Evolutionary conservation across 1,140 invertebrate species (phyloP).

Genomic region (Caenorhabditis brenneri): DNA sequence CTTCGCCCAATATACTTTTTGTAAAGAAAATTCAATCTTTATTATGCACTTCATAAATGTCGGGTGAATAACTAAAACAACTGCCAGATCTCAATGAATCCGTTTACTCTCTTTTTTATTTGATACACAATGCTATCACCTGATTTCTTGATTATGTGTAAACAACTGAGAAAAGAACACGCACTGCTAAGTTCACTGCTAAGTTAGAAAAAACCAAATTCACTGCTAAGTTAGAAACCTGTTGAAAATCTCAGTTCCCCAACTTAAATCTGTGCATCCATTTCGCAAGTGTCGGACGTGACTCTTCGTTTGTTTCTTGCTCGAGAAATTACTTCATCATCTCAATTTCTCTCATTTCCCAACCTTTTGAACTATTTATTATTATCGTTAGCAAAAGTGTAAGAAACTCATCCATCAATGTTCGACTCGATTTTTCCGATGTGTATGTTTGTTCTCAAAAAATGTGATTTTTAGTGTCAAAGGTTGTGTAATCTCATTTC

Average conservation of each 20-base stretch:
- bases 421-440: background rate
- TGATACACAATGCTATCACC: background rate
- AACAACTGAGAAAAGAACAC: slow-evolving; percentile 27
- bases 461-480: background rate
- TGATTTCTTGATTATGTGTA: slow-evolving; percentile 26
- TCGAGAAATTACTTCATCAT: too few species aligned
- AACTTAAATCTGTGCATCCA: too few species aligned
- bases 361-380: too few species aligned
- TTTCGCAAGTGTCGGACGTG: too few species aligned
- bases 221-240: background rate
- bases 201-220: background rate
- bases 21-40: too few species aligned
- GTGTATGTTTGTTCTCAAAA: background rate
- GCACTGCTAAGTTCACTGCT: background rate
- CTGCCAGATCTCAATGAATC: too few species aligned
- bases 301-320: background rate
- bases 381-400: background rate
- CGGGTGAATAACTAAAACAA: too few species aligned
- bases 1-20: too few species aligned
- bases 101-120: too few species aligned
- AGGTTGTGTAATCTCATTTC: background rate
- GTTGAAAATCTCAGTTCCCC: background rate
- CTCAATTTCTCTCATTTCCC: too few species aligned
- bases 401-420: slow-evolving; percentile 26
- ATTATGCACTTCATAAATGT: too few species aligned